These are phyloP conservation scores for Mactromeris polynyma DNA, from an alignment of 2,888 invertebrate genomes.

Conservation along the genomic window DNA sequence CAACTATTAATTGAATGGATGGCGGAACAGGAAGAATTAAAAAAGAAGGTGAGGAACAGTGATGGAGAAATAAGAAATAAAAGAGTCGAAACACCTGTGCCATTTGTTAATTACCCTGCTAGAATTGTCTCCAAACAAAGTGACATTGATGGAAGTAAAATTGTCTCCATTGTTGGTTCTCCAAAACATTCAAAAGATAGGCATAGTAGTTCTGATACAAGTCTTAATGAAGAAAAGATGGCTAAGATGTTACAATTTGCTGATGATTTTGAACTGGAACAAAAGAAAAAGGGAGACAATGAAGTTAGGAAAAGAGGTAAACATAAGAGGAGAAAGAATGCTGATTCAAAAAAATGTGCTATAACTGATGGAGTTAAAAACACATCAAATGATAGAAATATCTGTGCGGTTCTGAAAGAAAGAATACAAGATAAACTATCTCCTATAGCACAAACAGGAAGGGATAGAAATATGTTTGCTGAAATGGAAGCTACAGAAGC, in stretches of 20 bases:
- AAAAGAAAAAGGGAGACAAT: not conserved
- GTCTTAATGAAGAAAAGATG: conserved; percentile 38
- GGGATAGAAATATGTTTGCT: conserved; percentile 22
- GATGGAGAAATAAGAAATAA: not conserved
- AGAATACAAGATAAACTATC: not conserved
- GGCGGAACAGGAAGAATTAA: conserved; percentile 6
- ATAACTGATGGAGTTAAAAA: not conserved
- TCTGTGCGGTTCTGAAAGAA: not conserved
- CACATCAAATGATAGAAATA: not conserved
- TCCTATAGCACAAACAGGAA: not conserved
- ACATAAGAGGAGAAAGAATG: not conserved
- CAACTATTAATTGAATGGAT: not conserved
- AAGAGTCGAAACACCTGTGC: conserved; percentile 17
- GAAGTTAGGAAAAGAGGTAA: not conserved
- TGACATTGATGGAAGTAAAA: not conserved
- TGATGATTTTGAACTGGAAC: conserved; percentile 15
- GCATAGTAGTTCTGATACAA: conserved; percentile 15
- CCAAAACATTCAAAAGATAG: not conserved
- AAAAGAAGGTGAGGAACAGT: not conserved
- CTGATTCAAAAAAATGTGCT: not conserved
- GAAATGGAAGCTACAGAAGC: not conserved
- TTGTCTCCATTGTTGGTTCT: conserved; percentile 28
- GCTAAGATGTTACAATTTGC: conserved; percentile 28
- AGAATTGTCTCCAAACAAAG: conserved; percentile 36
- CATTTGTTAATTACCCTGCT: conserved; percentile 47